Base-by-base conservation (phyloP, 2,113 vertebrate species). In the Dolichallabes microphthalmus region DNA sequence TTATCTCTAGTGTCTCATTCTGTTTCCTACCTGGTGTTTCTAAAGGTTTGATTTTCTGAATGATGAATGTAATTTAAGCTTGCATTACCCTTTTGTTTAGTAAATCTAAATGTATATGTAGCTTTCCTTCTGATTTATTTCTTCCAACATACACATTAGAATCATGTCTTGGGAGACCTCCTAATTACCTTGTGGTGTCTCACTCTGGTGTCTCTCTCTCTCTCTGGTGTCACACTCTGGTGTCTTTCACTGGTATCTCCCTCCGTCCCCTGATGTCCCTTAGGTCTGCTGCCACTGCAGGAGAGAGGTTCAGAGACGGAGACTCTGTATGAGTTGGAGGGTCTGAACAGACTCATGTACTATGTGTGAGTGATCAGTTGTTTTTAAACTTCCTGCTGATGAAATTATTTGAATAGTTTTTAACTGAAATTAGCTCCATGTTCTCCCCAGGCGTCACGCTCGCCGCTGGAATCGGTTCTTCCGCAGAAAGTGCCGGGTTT, bases 381-480 rank as follows among this genome's bases (percentile, higher is more conserved):
- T 14, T 79, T 11, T 32, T 55, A 2, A 4, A 35, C 3, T 32
- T 78, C 53, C 52, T 58, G 27, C 53, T 35, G 76, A 11, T 20
- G 55, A 78, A 79, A 58, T 57, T 17, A 57, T 69, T 7, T 81
- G 5, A 14, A n/a, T 50, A 14, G 10, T 32, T 55, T 32, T 3
- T 3, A 14, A 53, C 19, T 35, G 17, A 57, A 77, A 57, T 32
- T 20, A 10, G 4, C 9, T 5, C 19, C 53, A 15, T 82, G 74
- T 84, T 53, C n/a, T 82, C 75, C 64, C 0, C 90, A 97, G 96
- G 84, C 95, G 95, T 0, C 94, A 95, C 64, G 96, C 96, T 92
- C 92, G 96, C 55, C 96, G 93, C 13, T 97, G 96, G 96, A 97
- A 98, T 85, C 94, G 96, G 0, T 91, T 96, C 89, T 94, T 96